phyloP scores from a whole-genome alignment of 1,140 invertebrate genomes.

The Conus betulinus region DNA sequence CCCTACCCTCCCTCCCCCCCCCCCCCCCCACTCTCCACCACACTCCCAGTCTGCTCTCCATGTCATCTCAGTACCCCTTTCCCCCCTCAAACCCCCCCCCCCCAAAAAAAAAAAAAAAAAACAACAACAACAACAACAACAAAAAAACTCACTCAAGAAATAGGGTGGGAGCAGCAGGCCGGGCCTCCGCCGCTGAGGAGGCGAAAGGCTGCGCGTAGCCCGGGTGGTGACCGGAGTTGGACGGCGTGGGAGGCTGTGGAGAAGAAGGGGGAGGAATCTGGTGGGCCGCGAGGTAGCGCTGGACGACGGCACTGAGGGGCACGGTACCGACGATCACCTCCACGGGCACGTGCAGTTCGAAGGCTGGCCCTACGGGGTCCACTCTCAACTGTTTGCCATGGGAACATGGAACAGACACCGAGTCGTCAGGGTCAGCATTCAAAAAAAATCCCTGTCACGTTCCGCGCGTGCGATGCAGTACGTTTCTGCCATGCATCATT shows the following conservation, averaged over 20 bases:
- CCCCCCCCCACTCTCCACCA: too few species aligned
- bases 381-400: conserved; percentile 57
- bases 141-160: not conserved
- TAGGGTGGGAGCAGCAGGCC: not conserved
- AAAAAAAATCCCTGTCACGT: too few species aligned
- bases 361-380: conserved; percentile 65
- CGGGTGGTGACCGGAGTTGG: not conserved
- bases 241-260: not conserved
- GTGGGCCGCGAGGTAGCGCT: conserved; percentile 41
- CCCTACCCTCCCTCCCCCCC: too few species aligned
- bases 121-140: not conserved
- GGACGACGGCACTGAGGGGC: conserved; percentile 52
- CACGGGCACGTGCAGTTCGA: conserved; percentile 65
- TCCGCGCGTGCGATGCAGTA: too few species aligned
- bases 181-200: not conserved
- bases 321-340: conserved; percentile 67
- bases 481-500: too few species aligned
- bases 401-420: too few species aligned
- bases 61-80: too few species aligned
- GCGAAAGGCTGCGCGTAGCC: not conserved
- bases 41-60: too few species aligned
- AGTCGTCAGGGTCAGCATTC: too few species aligned
- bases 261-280: conserved; percentile 35
- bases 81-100: too few species aligned
- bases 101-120: not conserved